These are phyloP conservation scores for Spizaetus ornatus DNA, from an alignment of 2,113 vertebrate species.

Conservation along the genomic window DNA sequence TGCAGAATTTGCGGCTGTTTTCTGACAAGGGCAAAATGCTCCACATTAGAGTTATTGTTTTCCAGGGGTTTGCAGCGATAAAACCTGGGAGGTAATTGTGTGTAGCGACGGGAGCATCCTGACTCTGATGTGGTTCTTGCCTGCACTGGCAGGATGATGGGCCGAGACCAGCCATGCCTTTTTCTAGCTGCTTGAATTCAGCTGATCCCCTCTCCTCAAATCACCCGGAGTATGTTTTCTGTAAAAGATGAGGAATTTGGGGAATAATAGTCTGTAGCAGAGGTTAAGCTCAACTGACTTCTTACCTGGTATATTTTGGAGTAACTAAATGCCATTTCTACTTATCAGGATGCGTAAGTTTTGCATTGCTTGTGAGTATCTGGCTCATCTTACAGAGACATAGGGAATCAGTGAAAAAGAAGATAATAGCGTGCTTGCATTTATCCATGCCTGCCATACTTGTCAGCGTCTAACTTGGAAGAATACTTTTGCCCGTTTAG, in stretches of 20 bases:
- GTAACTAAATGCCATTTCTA: background rate
- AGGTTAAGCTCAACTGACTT: background rate
- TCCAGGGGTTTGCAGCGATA: background rate
- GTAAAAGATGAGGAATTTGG: background rate
- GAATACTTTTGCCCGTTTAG: background rate
- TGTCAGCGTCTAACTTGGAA: background rate
- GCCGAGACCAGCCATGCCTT: fast-evolving
- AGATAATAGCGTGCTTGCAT: background rate
- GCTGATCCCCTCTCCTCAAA: background rate
- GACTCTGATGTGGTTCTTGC: background rate
- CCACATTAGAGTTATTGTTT: background rate
- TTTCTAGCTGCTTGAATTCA: background rate
- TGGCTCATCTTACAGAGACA: background rate
- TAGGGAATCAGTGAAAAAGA: background rate
- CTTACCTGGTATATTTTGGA: background rate
- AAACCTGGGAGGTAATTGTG: background rate
- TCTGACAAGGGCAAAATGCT: background rate
- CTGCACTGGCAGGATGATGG: background rate
- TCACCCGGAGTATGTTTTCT: background rate
- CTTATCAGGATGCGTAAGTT: background rate
- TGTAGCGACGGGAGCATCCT: background rate
- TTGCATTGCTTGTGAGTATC: background rate
- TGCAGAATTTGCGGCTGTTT: background rate
- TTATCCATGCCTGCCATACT: background rate
- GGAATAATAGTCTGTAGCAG: background rate